Evolutionary conservation across 2,113 vertebrate species (phyloP), one percentile per base, ranked within the genome.

Genomic region (Columbina picui): DNA sequence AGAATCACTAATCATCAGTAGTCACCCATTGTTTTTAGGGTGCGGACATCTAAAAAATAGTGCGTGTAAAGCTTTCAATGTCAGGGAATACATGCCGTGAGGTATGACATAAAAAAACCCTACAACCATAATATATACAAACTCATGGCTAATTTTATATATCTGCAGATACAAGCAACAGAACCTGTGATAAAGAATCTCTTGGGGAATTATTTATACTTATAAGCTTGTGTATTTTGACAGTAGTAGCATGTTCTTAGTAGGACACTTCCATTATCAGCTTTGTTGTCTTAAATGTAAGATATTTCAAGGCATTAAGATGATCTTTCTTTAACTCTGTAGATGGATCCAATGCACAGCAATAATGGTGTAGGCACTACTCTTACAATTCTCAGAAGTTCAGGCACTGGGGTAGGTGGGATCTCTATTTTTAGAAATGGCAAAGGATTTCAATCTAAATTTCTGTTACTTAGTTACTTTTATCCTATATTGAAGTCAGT

Each of bases 331-430:
- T 47, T 38, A 45, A 4, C n/a, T 36, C 41, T 79, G 32, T 17
- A 55, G 49, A 23, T 41, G 38, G 1, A 3, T 9, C 22, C 55
- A 45, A 19, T 12, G 59, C 45, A 60, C 77, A 41, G 67, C 23
- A 57, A 6, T 49, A 69, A 5, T 1, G 2, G 9, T 0, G 11
- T 13, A 36, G 2, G 7, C 7, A n/a, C 32, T 34, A 26, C 45
- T 63, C 38, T 12, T 27, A 16, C 14, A 43, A 9, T 45, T 49
- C 59, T 27, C 21, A 27, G 47, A 32, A 45, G 29, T 47, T 84
- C 56, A 41, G 43, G 32, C 47, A 0, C 5, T 50, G 52, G 39
- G 38, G 12, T 47, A 26, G 22, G 20, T 41, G 60, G 36, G 47
- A 84, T 55, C 30, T 80, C 55, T 86, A 29, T 56, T 41, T 89